Conservation (phyloP, 2,113 vertebrate species). For the Rhodinocichla rosea region DNA sequence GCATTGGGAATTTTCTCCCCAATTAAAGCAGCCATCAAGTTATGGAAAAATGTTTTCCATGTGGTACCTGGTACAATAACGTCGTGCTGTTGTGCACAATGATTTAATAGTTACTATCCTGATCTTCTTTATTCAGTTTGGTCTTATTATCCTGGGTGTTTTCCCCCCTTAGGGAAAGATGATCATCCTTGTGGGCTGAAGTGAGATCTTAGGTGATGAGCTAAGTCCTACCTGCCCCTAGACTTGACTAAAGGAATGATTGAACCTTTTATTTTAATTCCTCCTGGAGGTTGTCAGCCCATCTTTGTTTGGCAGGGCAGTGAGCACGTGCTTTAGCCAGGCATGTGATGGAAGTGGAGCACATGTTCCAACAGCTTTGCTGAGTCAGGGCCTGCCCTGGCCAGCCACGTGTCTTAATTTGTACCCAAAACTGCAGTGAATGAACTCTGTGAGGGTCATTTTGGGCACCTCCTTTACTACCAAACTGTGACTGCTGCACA, state of each 20-base stretch:
- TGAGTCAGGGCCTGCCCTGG: conserved; percentile 30
- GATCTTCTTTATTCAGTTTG: background rate
- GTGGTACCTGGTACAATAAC: background rate
- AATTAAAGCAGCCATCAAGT: conserved; percentile 4
- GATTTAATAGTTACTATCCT: background rate
- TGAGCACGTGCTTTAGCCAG: background rate
- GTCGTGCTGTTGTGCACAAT: background rate
- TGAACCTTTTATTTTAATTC: background rate
- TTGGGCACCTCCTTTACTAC: background rate
- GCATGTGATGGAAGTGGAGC: background rate
- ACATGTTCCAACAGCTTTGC: background rate
- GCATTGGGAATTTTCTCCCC: conserved; percentile 31
- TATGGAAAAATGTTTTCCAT: background rate
- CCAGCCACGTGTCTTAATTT: background rate
- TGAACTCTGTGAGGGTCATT: conserved; percentile 1
- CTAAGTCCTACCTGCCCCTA: background rate
- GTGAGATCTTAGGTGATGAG: background rate
- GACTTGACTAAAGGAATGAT: background rate
- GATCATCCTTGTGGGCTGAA: background rate
- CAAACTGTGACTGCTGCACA: background rate
- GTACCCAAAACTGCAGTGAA: background rate
- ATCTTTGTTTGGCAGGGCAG: background rate
- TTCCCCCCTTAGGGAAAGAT: background rate
- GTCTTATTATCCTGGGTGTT: background rate
- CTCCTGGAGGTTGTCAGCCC: background rate